Base-by-base conservation (phyloP, 2,888 invertebrate genomes). In the Xylota segnis region DNA sequence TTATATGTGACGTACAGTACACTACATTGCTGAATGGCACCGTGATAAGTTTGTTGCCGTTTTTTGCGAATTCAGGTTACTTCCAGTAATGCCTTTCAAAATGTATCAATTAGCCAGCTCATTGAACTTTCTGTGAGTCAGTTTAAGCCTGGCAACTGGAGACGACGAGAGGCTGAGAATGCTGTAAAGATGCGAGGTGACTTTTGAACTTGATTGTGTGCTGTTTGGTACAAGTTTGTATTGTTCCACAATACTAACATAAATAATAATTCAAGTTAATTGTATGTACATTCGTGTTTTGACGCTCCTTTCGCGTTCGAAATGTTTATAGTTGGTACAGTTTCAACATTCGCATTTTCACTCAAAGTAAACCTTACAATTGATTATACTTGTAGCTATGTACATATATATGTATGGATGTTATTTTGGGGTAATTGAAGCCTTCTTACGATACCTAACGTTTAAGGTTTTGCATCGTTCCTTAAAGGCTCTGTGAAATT, bases 181-280 rank as follows among this genome's bases (percentile, higher is more conserved):
- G 16, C 5, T 10, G 9, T 61, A 6, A 43, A 5, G 47, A 65
- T 18, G 50, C n/a, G 4, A 14, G 34, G 66, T 52, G 66, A 66
- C 50, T 52, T 27, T 40, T 52, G 2, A 14, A 23, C 23, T n/a
- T 66, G 47, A 65, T 14, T 23, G 23, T 23, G 1, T n/a, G 52
- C 37, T 66, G 37, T n/a, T 65, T 37, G 9, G 23, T n/a, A 23
- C 27, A n/a, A 14, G n/a, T 23, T 37, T n/a, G 9, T 54, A 63
- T 32, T 70, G 56, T 45, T 32, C 14, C 56, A 18, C 45, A n/a
- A 27, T 32, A 45, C 47, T 54, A 63, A 47, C 54, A 56, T 58
- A 58, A 65, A 58, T 72, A 56, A 58, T 65, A 65, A 45, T 71
- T 10, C 6, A 47, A 71, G 71, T 78, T 78, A 56, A 65, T 78